These are phyloP conservation scores for Volucella bombylans DNA, from an alignment of 2,888 invertebrate species.

Conservation along the genomic window DNA sequence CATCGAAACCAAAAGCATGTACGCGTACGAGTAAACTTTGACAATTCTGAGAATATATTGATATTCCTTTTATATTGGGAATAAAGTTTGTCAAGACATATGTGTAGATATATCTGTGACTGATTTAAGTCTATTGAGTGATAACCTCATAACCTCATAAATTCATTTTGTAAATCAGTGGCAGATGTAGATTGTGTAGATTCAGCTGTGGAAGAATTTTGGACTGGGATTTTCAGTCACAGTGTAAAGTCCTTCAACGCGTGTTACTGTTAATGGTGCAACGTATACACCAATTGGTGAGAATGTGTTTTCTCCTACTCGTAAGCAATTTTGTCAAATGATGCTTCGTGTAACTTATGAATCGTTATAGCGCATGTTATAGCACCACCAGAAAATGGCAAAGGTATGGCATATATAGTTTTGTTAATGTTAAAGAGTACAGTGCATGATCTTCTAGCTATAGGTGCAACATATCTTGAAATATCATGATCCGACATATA, in stretches of 20 bases:
- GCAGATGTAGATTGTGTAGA: background rate
- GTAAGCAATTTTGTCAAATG: constrained; percentile 73
- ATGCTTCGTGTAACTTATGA: constrained; percentile 75
- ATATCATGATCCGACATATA: no score
- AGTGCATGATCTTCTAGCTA: no score
- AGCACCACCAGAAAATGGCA: constrained; percentile 46
- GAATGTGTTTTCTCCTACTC: constrained; percentile 53
- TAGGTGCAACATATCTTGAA: no score
- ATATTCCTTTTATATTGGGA: background rate
- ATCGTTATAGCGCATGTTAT: constrained; percentile 74
- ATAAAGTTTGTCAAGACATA: background rate
- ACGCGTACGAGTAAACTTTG: background rate
- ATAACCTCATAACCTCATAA: background rate
- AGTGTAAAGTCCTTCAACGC: constrained; percentile 67
- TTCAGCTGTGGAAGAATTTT: constrained; percentile 35
- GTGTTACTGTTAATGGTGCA: constrained; percentile 53
- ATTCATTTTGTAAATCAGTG: background rate
- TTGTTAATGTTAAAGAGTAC: no score
- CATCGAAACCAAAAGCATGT: background rate
- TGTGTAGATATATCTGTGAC: background rate
- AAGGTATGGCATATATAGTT: background rate
- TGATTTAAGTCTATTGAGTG: background rate
- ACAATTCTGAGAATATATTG: background rate
- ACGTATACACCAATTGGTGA: no score
- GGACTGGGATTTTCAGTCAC: constrained; percentile 32